Base-by-base conservation (phyloP, 2,888 invertebrate species). In the Cryptophagus acutangulus region DNA sequence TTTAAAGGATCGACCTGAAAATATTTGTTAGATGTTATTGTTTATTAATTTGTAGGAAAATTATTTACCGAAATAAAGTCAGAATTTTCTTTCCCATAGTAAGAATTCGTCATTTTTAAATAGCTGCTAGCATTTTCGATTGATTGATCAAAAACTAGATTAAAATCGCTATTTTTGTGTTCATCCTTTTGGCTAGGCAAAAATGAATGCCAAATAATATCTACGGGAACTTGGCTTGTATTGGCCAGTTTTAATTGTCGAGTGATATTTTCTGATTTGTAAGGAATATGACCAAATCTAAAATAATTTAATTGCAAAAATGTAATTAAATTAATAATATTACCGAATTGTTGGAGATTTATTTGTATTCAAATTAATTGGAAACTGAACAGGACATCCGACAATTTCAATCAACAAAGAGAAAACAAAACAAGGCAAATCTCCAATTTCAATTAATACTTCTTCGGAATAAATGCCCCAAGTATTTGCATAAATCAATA, bases 381-480 rank as follows among this genome's bases (percentile, higher is more conserved):
- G 71, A 48, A 69, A 64, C 37, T 59, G 60, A 17, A 72, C 41
- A 1, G 72, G 72, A 9, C 52, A 46, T 15, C 69, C 67, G 17
- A 63, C 49, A 2, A 70, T 63, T 47, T 70, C 64, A 2, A 71
- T 51, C 6, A 67, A 45, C 15, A 71, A 29, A 24, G 59, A 62
- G 45, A 71, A 62, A 31, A 49, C 53, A 46, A 68, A 71, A 1
- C 60, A 54, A 0, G 62, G 55, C 9, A 71, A 52, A 30, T 69
- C 62, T 25, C 56, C 52, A 8, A 72, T 59, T 38, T 67, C 62
- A 14, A 72, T 57, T 2, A 57, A 46, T n/a, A 73, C 53, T 57
- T 71, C 66, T 41, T 72, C 72, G 1, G 59, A 44, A 43, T 72
- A 73, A 18, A 60, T 55, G n/a, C 73, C 73, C 70, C 71, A 73